Percentiles rank a stretch among this genome's conserved stretches.
These are phyloP conservation scores for Helicolenus hilgendorfi DNA, from an alignment of 2,797 vertebrate species.

Conservation along the genomic window DNA sequence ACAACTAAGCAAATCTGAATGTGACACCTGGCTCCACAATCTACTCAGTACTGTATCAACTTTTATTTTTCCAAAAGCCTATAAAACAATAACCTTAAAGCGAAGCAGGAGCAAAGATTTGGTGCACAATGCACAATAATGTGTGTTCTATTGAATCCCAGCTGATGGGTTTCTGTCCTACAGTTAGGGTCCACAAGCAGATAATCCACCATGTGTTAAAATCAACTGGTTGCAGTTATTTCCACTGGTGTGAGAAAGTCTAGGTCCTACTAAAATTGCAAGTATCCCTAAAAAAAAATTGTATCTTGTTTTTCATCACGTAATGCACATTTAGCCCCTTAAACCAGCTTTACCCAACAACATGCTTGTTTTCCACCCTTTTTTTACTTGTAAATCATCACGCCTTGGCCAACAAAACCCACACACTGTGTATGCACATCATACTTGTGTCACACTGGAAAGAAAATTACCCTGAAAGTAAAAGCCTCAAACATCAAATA, in stretches of 20 bases:
- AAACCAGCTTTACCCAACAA: neutral
- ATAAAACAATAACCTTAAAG: neutral
- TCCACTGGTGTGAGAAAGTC: neutral
- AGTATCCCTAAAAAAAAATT: no score
- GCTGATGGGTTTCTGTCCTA: neutral
- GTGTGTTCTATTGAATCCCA: neutral
- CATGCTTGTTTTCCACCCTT: conserved; percentile 10
- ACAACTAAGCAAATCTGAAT: neutral
- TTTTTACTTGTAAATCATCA: neutral
- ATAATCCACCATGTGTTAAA: neutral
- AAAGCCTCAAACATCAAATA: conserved; percentile 60
- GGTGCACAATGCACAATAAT: neutral
- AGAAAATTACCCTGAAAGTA: conserved; percentile 31
- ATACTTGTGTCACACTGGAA: conserved; percentile 6
- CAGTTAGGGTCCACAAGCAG: neutral
- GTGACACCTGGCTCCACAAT: neutral
- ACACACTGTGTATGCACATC: neutral
- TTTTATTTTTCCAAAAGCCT: neutral
- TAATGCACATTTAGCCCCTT: neutral
- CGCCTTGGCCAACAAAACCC: neutral
- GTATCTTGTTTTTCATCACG: conserved; percentile 1
- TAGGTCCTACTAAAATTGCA: neutral
- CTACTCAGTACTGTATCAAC: neutral
- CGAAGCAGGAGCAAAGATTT: neutral
- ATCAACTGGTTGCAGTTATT: neutral